Conservation (phyloP, 2,113 vertebrate species). For the Pelusios castaneus region DNA sequence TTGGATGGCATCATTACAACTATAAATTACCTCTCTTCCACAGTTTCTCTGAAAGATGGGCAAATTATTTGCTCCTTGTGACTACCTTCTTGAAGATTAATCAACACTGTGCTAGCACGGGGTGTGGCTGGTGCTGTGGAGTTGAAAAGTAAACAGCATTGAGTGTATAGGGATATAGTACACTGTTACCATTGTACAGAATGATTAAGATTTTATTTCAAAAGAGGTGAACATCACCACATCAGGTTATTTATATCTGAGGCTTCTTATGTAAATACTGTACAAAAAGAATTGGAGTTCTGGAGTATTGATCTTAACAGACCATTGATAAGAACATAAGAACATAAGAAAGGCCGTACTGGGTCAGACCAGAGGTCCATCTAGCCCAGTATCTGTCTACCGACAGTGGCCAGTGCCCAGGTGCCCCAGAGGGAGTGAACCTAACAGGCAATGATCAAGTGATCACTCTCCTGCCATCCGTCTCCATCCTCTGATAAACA, state of each 20-base stretch:
- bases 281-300: background rate
- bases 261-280: background rate
- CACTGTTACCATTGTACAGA: background rate
- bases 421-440: too few species aligned
- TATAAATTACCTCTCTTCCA: background rate
- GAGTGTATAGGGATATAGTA: background rate
- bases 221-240: background rate
- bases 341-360: too few species aligned
- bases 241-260: background rate
- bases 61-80: background rate
- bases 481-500: too few species aligned
- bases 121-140: background rate
- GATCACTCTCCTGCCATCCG: too few species aligned
- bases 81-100: background rate
- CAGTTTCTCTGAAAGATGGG: background rate
- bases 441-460: too few species aligned
- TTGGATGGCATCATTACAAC: background rate
- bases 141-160: too few species aligned
- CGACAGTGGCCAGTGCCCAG: too few species aligned
- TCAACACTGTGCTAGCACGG: rapidly evolving
- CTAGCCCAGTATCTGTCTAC: too few species aligned
- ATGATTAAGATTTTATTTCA: background rate
- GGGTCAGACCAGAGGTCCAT: too few species aligned
- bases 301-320: background rate
- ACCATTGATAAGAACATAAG: too few species aligned